Evolutionary conservation across 2,888 invertebrate species (phyloP).

Genomic region (Rhopalosiphum nymphaeae): DNA sequence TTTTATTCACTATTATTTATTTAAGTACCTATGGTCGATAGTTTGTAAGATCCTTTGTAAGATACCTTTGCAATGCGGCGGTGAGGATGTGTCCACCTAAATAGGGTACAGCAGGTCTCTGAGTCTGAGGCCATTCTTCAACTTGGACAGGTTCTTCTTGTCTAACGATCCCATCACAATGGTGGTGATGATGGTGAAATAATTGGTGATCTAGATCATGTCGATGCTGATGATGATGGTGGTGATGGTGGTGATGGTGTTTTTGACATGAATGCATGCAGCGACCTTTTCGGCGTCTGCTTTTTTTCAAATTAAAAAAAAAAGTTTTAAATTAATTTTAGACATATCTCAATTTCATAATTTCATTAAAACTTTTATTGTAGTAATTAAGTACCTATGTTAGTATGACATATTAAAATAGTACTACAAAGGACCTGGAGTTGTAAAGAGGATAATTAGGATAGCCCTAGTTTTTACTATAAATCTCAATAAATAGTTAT

Average conservation of each 20-base stretch:
- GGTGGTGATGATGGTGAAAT: conserved; percentile 67
- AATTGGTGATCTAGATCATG: conserved; percentile 67
- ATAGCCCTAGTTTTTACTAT: neutral
- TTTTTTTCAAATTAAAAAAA: neutral
- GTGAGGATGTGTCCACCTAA: conserved; percentile 58
- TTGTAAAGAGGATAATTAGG: neutral
- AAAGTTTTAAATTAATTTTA: neutral
- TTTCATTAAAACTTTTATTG: neutral
- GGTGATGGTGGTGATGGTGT: conserved; percentile 68
- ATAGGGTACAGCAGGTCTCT: conserved; percentile 46
- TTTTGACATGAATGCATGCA: conserved; percentile 67
- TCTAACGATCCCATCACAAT: conserved; percentile 66
- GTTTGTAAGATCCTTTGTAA: neutral
- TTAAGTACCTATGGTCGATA: neutral
- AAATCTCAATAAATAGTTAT: neutral
- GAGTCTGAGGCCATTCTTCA: conserved; percentile 65
- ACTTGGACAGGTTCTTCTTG: conserved; percentile 52
- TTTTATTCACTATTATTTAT: neutral
- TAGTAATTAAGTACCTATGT: neutral
- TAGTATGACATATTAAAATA: neutral
- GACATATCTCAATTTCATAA: neutral
- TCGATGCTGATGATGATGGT: conserved; percentile 68
- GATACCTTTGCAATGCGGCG: conserved; percentile 49
- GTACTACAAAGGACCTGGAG: neutral
- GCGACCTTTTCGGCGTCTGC: conserved; percentile 47